Evolutionary conservation across 2,888 invertebrate genomes (phyloP), one percentile per base, ranked within the genome.

Genomic region (Ecliptopera silaceata): DNA sequence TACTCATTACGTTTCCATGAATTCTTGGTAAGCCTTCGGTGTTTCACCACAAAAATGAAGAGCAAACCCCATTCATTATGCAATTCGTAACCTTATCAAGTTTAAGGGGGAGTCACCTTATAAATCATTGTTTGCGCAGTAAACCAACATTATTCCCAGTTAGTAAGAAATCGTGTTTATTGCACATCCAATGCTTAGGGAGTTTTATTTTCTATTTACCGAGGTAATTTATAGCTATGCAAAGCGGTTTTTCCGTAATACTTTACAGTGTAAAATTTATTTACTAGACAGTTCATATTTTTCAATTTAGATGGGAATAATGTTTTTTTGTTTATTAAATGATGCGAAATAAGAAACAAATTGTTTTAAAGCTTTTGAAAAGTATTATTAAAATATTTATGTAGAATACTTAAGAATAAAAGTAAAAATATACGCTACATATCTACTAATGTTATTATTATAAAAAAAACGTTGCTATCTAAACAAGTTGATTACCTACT

Each of bases 181-280:
- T 69, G 57, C 62, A 60, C 63, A 67, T 63, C 58, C 63, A 67
- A 65, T 66, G 65, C 64, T 63, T 52, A 39, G 65, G 61, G 66
- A 64, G 61, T 65, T 74, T 75, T 72, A 70, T 75, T 76, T 76
- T 73, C 71, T 72, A 74, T 76, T 77, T 71, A 65, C 67, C 43
- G 32, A 47, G 18, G 50, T 61, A 56, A 65, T 65, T 61, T 65
- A 65, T 66, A 43, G 47, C 61, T 38, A 61, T 58, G 46, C 43
- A 51, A 48, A 51, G 44, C 58, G 34, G 45, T 54, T 61, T 59
- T 54, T 13, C 48, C 42, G 42, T 52, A 50, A 53, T 54, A 64
- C 57, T 57, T 64, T 51, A 52, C 56, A 31, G 36, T 59, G 44
- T 53, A 58, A 59, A 65, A 57, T 61, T 52, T 63, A 49, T 62